Evolutionary conservation across 2,888 invertebrate species (phyloP).

Genomic region (Bellardia bayeri): DNA sequence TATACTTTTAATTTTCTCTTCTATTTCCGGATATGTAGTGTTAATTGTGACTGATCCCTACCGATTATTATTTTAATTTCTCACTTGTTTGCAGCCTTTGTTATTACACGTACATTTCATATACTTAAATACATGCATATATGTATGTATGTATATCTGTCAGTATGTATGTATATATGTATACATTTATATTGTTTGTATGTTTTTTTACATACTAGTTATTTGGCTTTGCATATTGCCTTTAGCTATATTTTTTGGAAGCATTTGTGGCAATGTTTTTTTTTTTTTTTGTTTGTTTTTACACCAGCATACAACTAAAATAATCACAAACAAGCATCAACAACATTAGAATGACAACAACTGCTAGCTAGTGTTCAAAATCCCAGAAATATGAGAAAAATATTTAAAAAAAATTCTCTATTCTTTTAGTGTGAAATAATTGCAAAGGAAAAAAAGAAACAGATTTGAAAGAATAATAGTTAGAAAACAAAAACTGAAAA

Average conservation of each 20-base stretch:
- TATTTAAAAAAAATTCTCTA: slow-evolving; percentile 42
- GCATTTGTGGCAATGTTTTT: slow-evolving; percentile 54
- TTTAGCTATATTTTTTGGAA: slow-evolving; percentile 54
- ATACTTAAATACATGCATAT: not conserved
- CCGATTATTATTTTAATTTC: slow-evolving; percentile 22
- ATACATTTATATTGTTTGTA: not conserved
- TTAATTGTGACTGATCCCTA: slow-evolving; percentile 39
- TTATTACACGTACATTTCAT: not conserved
- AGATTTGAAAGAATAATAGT: slow-evolving; percentile 43
- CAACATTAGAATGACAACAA: slow-evolving; percentile 50
- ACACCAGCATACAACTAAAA: slow-evolving; percentile 27
- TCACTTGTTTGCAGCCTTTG: slow-evolving; percentile 9
- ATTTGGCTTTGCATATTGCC: slow-evolving; percentile 52
- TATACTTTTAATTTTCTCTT: not conserved
- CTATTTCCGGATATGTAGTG: slow-evolving; percentile 11
- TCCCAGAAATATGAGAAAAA: slow-evolving; percentile 31
- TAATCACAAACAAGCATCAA: slow-evolving; percentile 44
- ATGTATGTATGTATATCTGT: not conserved
- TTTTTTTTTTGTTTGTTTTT: slow-evolving; percentile 33
- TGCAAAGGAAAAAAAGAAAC: slow-evolving; percentile 44
- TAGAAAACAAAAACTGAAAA: slow-evolving; percentile 45
- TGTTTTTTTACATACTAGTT: slow-evolving; percentile 21
- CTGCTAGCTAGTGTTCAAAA: slow-evolving; percentile 64
- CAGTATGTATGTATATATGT: not conserved
- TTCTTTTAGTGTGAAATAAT: slow-evolving; percentile 69